Evolutionary conservation across 2,797 vertebrate genomes (phyloP).

Genomic region (Mastacembelus armatus): DNA sequence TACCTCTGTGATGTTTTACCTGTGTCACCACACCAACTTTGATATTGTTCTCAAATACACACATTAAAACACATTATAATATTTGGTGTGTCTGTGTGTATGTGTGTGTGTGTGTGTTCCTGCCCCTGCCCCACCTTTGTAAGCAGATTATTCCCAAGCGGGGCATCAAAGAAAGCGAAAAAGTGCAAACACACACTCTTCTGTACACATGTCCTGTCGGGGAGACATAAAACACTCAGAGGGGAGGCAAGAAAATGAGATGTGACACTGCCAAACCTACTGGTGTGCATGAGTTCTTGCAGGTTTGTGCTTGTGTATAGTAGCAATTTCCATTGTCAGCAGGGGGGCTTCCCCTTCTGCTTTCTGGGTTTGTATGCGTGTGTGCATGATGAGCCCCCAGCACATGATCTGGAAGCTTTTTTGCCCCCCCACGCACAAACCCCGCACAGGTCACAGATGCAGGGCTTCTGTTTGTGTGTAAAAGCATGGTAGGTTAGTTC

Average conservation of each 20-base stretch:
- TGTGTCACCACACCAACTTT: neutral
- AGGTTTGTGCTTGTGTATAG: slow-evolving; percentile 15
- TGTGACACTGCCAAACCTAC: slow-evolving; percentile 11
- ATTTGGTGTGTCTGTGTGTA: slow-evolving; percentile 1
- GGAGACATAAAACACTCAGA: slow-evolving; percentile 52
- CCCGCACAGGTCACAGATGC: slow-evolving; percentile 18
- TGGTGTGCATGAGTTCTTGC: slow-evolving; percentile 19
- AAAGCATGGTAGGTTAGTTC: neutral
- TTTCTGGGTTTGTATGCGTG: slow-evolving; percentile 9
- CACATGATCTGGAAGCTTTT: slow-evolving; percentile 45
- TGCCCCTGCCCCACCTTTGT: slow-evolving; percentile 41
- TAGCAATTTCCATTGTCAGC: slow-evolving; percentile 43
- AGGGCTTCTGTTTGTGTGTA: neutral
- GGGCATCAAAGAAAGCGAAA: slow-evolving; percentile 66
- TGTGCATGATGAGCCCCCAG: slow-evolving; percentile 23
- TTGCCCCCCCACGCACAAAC: slow-evolving; percentile 6
- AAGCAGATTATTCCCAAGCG: slow-evolving; percentile 46
- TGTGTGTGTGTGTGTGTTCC: slow-evolving; percentile 13
- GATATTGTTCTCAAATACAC: neutral
- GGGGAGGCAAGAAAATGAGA: slow-evolving; percentile 45
- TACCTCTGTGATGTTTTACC: neutral
- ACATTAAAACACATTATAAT: slow-evolving; percentile 4
- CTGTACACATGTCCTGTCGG: slow-evolving; percentile 51
- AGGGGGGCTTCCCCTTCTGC: slow-evolving; percentile 49
- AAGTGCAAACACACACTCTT: slow-evolving; percentile 51